Base-by-base conservation (phyloP, 2,888 invertebrate species). In the Hirtodrosophila trivittata region DNA sequence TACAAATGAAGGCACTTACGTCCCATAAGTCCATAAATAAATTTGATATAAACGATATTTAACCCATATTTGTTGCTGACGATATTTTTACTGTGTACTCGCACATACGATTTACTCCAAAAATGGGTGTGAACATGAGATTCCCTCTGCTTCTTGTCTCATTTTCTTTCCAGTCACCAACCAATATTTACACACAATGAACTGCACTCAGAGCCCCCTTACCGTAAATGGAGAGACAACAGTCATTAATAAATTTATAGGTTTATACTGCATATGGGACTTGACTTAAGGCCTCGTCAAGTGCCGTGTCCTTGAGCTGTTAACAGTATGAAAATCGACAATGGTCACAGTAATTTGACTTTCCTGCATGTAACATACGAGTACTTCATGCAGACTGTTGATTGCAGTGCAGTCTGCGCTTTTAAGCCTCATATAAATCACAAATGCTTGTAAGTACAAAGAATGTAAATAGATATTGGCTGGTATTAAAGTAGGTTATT, bases 31-130 rank as follows among this genome's bases (percentile, higher is more conserved):
- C 74, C 64, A 54, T 78, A 85, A 82, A 80, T 75, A 76, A 66
- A 85, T 55, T 67, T 56, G 49, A 66, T 67, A 66, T 77, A 71
- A 87, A 66, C 57, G 71, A 77, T 87, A 63, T 82, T 81, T 85
- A 87, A 69, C 81, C 81, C 87, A 87, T 81, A 87, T 87, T 77
- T 69, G 81, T 67, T 35, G 38, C 52, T 57, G 42, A 42, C 58
- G 26, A 57, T 77, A 52, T 73, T 52, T 70, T 70, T 55, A 45
- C 47, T 32, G 38, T 54, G 21, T 32, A 30, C n/a, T n/a, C n/a
- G n/a, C n/a, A n/a, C n/a, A n/a, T n/a, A n/a, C n/a, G n/a, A n/a
- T 28, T 12, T 42, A 6, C 55, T 54, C 57, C 66, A 41, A 62
- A 66, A 68, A 63, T 63, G 70, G 85, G 74, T 59, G 66, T 51